phyloP scores from a whole-genome alignment of 2,113 vertebrate species.

The Arothron firmamentum region DNA sequence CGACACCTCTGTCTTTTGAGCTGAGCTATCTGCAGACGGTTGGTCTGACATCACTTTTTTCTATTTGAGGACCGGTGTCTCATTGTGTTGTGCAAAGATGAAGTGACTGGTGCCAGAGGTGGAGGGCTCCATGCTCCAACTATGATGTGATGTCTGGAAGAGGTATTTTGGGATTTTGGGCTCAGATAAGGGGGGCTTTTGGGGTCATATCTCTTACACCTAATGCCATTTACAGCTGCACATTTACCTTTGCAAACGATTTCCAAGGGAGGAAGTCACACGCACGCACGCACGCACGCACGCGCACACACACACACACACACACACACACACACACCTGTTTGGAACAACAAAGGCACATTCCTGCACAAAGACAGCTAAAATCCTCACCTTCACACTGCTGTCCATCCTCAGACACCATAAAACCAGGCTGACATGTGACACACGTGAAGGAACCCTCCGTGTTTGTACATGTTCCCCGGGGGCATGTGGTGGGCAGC shows the following conservation, averaged over 20 bases:
- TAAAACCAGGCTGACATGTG: conserved; percentile 65
- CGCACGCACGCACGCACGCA: conserved; percentile 24
- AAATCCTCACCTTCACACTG: conserved; percentile 67
- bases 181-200: conserved; percentile 31
- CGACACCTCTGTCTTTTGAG: conserved; percentile 46
- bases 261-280: neutral
- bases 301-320: conserved; percentile 15
- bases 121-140: conserved; percentile 46
- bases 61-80: conserved; percentile 50
- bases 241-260: conserved; percentile 12
- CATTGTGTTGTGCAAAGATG: conserved; percentile 46
- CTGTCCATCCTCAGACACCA: conserved; percentile 57
- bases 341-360: neutral
- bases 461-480: conserved; percentile 70
- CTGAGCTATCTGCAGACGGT: conserved; percentile 32
- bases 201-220: conserved; percentile 36
- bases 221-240: conserved; percentile 40
- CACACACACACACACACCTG: neutral
- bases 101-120: conserved; percentile 48
- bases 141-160: conserved; percentile 69
- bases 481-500: conserved; percentile 57
- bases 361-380: conserved; percentile 20
- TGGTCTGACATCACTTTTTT: conserved; percentile 52
- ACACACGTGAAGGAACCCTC: conserved; percentile 70
- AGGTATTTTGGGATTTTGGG: conserved; percentile 51